A percentile compares a stretch with the other conserved stretches of the same genome.
Evolutionary conservation across 2,797 vertebrate genomes (phyloP).

Genomic region (Notamacropus eugenii): DNA sequence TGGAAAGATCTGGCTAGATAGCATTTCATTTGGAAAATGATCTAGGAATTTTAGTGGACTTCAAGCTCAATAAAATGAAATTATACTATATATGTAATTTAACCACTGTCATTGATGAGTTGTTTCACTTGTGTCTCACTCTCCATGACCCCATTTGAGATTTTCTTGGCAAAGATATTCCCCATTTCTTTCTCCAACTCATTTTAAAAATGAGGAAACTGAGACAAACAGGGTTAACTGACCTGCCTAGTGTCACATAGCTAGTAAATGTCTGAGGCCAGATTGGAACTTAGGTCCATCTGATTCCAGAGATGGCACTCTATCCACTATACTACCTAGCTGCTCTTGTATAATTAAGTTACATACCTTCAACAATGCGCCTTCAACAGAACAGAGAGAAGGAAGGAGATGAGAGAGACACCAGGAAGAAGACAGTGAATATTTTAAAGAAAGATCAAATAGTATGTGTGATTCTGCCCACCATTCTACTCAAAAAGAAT

Average conservation of each 20-base stretch:
- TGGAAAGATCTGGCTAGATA: background rate
- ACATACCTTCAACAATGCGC: background rate
- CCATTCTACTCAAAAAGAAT: background rate
- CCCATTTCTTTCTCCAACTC: background rate
- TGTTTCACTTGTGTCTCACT: background rate
- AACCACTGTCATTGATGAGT: background rate
- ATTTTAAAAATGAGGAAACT: background rate
- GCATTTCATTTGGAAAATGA: background rate
- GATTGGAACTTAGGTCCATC: background rate
- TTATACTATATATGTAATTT: background rate
- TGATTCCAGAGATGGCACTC: background rate
- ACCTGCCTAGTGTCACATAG: background rate
- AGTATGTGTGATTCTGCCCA: background rate
- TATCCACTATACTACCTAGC: background rate
- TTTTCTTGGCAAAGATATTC: background rate
- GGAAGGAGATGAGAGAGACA: background rate
- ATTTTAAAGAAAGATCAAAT: background rate
- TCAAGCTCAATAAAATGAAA: background rate
- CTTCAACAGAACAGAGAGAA: background rate
- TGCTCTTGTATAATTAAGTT: background rate
- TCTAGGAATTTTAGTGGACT: background rate
- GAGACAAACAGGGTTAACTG: background rate
- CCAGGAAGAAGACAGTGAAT: background rate
- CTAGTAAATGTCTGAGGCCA: background rate
- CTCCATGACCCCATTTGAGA: background rate